These are phyloP conservation scores for Caenorhabditis plicata DNA, from an alignment of 2,888 invertebrate genomes.

Conservation along the genomic window DNA sequence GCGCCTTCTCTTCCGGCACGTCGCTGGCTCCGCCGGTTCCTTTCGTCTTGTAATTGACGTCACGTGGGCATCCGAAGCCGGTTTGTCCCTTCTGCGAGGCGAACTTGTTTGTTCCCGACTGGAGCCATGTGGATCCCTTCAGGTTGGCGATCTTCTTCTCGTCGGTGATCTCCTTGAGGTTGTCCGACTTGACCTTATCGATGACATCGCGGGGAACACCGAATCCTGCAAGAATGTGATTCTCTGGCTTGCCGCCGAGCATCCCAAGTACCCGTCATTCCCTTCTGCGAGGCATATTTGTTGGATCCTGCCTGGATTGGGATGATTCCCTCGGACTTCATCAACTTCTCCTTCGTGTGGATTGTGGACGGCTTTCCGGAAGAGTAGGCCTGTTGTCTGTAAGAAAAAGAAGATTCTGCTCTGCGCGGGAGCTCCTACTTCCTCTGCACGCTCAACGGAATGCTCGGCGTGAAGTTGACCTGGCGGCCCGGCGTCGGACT, in stretches of 20 bases:
- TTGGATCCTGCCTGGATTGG: slow-evolving; percentile 65
- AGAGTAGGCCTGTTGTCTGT: slow-evolving; percentile 57
- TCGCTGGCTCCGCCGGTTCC: slow-evolving; percentile 64
- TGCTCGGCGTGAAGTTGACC: slow-evolving; percentile 33
- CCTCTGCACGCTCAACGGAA: slow-evolving; percentile 42
- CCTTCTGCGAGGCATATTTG: slow-evolving; percentile 65
- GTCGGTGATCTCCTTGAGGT: slow-evolving; percentile 62
- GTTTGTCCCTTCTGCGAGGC: slow-evolving; percentile 65
- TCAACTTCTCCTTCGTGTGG: slow-evolving; percentile 63
- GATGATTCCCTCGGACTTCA: slow-evolving; percentile 62
- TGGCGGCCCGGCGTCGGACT: slow-evolving; percentile 50
- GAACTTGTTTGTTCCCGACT: slow-evolving; percentile 66
- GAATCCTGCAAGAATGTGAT: slow-evolving; percentile 48
- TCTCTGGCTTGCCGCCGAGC: no score
- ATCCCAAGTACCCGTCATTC: slow-evolving; percentile 58
- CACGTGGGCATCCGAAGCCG: slow-evolving; percentile 62
- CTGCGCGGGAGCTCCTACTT: slow-evolving; percentile 13
- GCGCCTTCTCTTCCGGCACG: slow-evolving; percentile 65
- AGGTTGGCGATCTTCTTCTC: slow-evolving; percentile 62
- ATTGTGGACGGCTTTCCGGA: slow-evolving; percentile 61
- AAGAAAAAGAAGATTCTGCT: slow-evolving; percentile 24
- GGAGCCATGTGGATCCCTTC: slow-evolving; percentile 63
- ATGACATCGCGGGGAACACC: slow-evolving; percentile 65
- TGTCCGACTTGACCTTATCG: slow-evolving; percentile 64
- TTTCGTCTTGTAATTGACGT: slow-evolving; percentile 65